Conservation (phyloP, 2,888 invertebrate genomes). For the Apocheima hispidaria region DNA sequence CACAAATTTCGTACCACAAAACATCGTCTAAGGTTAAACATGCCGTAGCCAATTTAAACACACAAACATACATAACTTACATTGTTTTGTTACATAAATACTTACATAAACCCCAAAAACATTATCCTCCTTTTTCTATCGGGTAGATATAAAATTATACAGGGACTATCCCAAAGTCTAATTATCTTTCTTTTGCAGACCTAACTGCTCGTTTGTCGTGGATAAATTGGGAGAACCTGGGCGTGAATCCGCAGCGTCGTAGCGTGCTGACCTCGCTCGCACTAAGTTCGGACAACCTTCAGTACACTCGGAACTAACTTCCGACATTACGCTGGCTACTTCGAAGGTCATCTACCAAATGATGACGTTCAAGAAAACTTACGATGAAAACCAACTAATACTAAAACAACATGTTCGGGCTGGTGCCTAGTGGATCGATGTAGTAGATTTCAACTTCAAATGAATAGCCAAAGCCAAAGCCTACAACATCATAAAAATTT, state of each 20-base stretch:
- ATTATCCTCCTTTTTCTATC: too few species aligned
- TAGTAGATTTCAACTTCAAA: not conserved
- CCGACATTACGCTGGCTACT: not conserved
- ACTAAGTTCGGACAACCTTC: constrained; percentile 90
- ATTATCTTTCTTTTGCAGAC: constrained; percentile 87
- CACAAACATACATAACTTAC: too few species aligned
- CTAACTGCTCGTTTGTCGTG: constrained; percentile 98
- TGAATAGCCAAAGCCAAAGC: not conserved
- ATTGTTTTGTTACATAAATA: too few species aligned
- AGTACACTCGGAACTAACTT: constrained; percentile 74
- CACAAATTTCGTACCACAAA: too few species aligned
- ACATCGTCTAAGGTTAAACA: too few species aligned
- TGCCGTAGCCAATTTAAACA: too few species aligned
- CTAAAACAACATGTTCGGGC: not conserved
- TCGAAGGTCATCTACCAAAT: not conserved
- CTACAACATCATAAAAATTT: too few species aligned
- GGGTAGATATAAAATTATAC: not conserved
- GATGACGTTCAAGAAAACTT: not conserved
- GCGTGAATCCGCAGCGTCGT: constrained; percentile 95
- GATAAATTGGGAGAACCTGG: constrained; percentile 99
- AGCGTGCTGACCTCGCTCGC: constrained; percentile 93
- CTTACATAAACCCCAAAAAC: too few species aligned
- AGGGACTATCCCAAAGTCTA: not conserved
- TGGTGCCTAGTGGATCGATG: not conserved
- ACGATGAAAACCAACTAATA: not conserved